These are phyloP conservation scores for Phaedon cochleariae DNA, from an alignment of 2,888 invertebrate species.

Conservation along the genomic window DNA sequence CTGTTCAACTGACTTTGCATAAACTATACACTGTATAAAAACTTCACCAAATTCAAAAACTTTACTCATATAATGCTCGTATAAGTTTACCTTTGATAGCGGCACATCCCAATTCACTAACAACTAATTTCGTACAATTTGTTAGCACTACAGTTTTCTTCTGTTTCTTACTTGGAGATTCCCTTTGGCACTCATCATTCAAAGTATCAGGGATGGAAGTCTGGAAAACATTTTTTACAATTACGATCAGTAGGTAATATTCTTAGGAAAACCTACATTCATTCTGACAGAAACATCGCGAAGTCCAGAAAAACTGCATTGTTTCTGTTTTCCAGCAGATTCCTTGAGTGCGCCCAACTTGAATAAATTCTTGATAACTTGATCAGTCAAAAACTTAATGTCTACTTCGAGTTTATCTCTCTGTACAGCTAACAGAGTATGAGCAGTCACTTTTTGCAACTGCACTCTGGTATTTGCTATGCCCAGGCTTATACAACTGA, in stretches of 20 bases:
- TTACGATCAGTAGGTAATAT: slow-evolving; percentile 2
- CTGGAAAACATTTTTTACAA: slow-evolving; percentile 25
- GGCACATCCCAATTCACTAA: slow-evolving; percentile 78
- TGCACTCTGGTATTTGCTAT: slow-evolving; percentile 67
- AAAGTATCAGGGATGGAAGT: slow-evolving; percentile 17
- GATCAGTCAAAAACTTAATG: slow-evolving; percentile 61
- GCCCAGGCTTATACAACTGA: slow-evolving; percentile 74
- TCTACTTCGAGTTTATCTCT: slow-evolving; percentile 58
- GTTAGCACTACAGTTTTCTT: slow-evolving; percentile 47
- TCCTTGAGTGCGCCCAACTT: slow-evolving; percentile 62
- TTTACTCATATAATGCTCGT: too few species aligned
- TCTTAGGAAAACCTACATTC: slow-evolving; percentile 37
- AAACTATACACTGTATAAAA: too few species aligned
- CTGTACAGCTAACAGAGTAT: slow-evolving; percentile 75
- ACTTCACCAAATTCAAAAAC: too few species aligned
- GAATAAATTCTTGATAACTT: slow-evolving; percentile 61
- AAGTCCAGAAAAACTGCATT: slow-evolving; percentile 28
- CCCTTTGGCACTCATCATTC: slow-evolving; percentile 6
- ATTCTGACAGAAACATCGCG: slow-evolving; percentile 52
- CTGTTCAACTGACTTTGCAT: too few species aligned
- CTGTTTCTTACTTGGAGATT: slow-evolving; percentile 26
- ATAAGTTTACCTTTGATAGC: slow-evolving; percentile 83
- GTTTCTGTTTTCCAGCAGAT: slow-evolving; percentile 37
- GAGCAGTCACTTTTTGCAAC: slow-evolving; percentile 66
- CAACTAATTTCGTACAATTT: slow-evolving; percentile 55